Conservation (phyloP, 2,888 invertebrate species). For the Gisinianus flammeolus region DNA sequence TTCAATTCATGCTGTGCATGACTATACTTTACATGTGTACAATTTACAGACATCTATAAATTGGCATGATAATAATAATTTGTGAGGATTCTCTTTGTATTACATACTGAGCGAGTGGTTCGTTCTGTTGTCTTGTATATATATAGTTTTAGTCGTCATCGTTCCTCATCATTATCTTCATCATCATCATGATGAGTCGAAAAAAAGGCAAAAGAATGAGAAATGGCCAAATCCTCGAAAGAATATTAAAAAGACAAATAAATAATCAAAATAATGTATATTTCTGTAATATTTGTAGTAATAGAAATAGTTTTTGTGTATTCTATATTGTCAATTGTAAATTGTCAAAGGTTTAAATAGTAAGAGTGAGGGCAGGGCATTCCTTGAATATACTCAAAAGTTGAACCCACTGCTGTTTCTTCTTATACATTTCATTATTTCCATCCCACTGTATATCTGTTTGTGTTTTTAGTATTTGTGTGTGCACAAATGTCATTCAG, state of each 20-base stretch:
- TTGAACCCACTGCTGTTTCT: no score
- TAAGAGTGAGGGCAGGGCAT: no score
- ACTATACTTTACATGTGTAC: not conserved
- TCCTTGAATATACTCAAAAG: no score
- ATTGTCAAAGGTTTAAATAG: no score
- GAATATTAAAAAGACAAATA: slow-evolving; percentile 25
- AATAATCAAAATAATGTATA: slow-evolving; percentile 24
- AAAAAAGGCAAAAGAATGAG: not conserved
- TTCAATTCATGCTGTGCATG: not conserved
- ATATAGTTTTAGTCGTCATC: not conserved
- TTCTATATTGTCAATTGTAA: no score
- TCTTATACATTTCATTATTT: no score
- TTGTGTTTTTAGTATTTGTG: not conserved
- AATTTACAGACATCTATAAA: no score
- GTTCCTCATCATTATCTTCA: not conserved
- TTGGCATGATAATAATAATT: no score
- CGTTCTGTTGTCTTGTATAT: not conserved
- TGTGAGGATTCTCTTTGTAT: not conserved
- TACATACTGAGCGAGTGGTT: not conserved
- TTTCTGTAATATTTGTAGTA: not conserved
- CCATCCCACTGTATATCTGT: not conserved
- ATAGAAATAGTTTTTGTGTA: no score
- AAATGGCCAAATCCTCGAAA: slow-evolving; percentile 6
- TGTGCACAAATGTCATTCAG: not conserved
- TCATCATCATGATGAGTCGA: not conserved